Evolutionary conservation across 2,797 vertebrate genomes (phyloP).

Genomic region (Siniperca obscura): DNA sequence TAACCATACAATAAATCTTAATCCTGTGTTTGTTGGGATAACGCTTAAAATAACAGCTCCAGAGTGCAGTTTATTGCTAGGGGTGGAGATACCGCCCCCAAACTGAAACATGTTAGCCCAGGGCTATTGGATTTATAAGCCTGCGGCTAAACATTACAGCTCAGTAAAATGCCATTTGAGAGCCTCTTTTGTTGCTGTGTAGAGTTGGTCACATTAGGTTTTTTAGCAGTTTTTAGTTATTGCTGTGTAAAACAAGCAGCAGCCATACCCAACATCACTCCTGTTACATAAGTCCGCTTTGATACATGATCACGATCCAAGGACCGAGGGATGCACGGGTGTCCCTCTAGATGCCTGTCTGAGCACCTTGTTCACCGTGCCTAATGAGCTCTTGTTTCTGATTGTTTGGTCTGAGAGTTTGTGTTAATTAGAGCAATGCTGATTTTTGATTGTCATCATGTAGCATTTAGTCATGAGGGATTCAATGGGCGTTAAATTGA

Average conservation of each 20-base stretch:
- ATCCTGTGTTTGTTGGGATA: not conserved
- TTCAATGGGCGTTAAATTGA: slow-evolving; percentile 35
- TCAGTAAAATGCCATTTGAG: not conserved
- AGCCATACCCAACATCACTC: not conserved
- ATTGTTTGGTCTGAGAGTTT: slow-evolving; percentile 68
- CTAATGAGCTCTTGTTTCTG: slow-evolving; percentile 71
- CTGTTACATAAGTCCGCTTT: slow-evolving; percentile 33
- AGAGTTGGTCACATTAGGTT: not conserved
- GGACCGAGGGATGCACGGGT: slow-evolving; percentile 59
- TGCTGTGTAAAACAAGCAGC: not conserved
- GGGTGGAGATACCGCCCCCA: not conserved
- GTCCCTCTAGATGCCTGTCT: slow-evolving; percentile 56
- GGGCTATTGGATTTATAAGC: not conserved
- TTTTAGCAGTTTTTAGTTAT: not conserved
- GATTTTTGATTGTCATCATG: slow-evolving; percentile 63
- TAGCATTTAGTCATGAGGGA: slow-evolving; percentile 45
- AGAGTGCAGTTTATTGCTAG: not conserved
- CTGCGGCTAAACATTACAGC: too few relatives aligned
- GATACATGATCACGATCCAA: slow-evolving; percentile 73
- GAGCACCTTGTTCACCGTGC: slow-evolving; percentile 51
- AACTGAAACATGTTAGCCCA: not conserved
- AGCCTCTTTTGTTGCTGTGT: not conserved
- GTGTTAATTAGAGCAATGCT: slow-evolving; percentile 63
- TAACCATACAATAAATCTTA: not conserved
- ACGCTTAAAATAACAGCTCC: not conserved